Conservation (phyloP, 2,797 vertebrate genomes). For the Malacoctenus gilli region DNA sequence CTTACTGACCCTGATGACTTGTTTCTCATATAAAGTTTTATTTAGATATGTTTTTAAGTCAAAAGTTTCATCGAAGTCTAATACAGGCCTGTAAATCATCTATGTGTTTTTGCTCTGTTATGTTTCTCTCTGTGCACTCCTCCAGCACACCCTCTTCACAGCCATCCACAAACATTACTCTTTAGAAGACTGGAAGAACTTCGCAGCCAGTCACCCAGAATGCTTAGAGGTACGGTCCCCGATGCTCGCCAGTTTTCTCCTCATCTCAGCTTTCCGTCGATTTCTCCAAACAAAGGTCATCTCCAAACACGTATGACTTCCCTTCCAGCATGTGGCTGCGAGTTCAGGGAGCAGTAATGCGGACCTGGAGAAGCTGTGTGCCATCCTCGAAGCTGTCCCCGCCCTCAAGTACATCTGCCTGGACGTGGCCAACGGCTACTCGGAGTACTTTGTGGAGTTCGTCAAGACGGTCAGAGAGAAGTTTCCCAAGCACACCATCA, state of each 20-base stretch:
- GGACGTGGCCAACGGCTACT: slow-evolving; percentile 98
- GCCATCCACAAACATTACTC: slow-evolving; percentile 97
- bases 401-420: slow-evolving; percentile 93
- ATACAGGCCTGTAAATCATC: no score
- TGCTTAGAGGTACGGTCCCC: slow-evolving; percentile 89
- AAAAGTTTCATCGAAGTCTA: no score
- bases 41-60: no score
- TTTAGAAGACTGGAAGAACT: slow-evolving; percentile 93
- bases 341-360: slow-evolving; percentile 91
- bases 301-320: no score
- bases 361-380: slow-evolving; percentile 91
- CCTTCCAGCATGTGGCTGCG: slow-evolving; percentile 88
- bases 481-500: slow-evolving; percentile 96
- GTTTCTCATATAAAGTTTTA: no score
- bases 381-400: slow-evolving; percentile 88
- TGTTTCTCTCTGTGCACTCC: slow-evolving; percentile 1
- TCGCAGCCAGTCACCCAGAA: slow-evolving; percentile 89
- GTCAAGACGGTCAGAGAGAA: slow-evolving; percentile 90
- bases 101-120: neutral
- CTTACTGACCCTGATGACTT: no score
- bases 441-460: slow-evolving; percentile 96
- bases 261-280: no score
- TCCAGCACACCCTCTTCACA: slow-evolving; percentile 94
- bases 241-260: neutral
- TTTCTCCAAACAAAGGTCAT: no score